phyloP scores from a whole-genome alignment of 2,113 vertebrate genomes.

The Dascyllus trimaculatus region DNA sequence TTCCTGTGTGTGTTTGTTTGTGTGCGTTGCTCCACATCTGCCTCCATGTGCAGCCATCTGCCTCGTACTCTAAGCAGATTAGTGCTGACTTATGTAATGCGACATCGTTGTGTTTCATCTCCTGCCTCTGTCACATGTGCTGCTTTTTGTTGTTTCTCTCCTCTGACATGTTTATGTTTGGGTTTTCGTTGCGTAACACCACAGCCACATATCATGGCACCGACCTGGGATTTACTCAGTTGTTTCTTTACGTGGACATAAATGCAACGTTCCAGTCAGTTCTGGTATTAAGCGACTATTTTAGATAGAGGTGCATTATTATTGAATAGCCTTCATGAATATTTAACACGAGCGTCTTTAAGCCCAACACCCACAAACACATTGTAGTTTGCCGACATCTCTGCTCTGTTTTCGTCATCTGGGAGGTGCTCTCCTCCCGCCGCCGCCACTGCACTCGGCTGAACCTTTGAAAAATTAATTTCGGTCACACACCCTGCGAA shows the following conservation, averaged over 20 bases:
- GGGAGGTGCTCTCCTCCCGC: background rate
- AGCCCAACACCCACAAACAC: slow-evolving; percentile 8
- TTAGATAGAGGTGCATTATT: too few species aligned
- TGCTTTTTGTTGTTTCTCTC: background rate
- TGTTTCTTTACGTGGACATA: too few species aligned
- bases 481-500: slow-evolving; percentile 8
- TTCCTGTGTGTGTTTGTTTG: slow-evolving; percentile 3
- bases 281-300: too few species aligned
- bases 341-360: background rate
- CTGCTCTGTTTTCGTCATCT: slow-evolving; percentile 10
- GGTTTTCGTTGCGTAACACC: background rate
- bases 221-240: too few species aligned
- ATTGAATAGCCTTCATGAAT: slow-evolving; percentile 29
- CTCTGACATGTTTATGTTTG: background rate
- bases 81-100: slow-evolving; percentile 24
- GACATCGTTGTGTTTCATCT: background rate
- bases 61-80: slow-evolving; percentile 40
- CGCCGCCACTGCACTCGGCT: too few species aligned
- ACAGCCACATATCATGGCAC: too few species aligned
- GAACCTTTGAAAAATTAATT: slow-evolving; percentile 26
- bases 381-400: slow-evolving; percentile 5
- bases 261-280: too few species aligned
- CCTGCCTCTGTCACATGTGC: background rate
- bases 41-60: slow-evolving; percentile 48
- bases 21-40: slow-evolving; percentile 43